phyloP scores from a whole-genome alignment of 1,140 invertebrate species.

The Sminthurides bifidus region DNA sequence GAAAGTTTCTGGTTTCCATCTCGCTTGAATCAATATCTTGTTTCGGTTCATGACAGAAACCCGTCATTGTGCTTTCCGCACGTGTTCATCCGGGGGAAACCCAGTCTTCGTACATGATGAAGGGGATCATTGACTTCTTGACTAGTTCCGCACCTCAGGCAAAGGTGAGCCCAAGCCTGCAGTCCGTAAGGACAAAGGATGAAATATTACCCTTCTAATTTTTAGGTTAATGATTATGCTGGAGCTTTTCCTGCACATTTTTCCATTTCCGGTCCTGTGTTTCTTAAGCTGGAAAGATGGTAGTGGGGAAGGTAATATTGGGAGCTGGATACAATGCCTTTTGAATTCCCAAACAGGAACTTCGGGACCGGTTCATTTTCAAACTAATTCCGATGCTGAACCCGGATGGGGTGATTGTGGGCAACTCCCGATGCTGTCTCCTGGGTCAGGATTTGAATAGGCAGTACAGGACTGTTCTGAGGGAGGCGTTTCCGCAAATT shows the following conservation, averaged over 20 bases:
- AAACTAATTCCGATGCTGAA: conserved; percentile 93
- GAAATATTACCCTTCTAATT: too few species aligned
- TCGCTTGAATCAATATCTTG: neutral
- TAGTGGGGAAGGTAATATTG: too few species aligned
- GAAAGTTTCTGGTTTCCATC: too few species aligned
- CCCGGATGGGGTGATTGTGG: conserved; percentile 90
- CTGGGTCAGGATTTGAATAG: conserved; percentile 77
- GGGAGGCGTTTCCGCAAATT: conserved; percentile 81
- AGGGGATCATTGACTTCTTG: conserved; percentile 82
- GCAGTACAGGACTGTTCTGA: conserved; percentile 70
- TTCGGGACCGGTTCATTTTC: conserved; percentile 89
- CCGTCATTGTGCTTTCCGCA: conserved; percentile 70
- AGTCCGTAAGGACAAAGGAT: too few species aligned
- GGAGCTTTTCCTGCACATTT: too few species aligned
- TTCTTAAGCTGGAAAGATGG: too few species aligned
- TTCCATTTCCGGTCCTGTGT: too few species aligned
- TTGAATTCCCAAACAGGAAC: too few species aligned
- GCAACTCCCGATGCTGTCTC: conserved; percentile 78
- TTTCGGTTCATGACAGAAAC: conserved; percentile 20
- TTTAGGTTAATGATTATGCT: too few species aligned
- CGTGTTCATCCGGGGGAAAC: conserved; percentile 92
- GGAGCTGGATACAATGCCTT: too few species aligned
- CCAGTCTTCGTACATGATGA: conserved; percentile 93
- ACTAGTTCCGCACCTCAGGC: conserved; percentile 48
- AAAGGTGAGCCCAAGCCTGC: conserved; percentile 23